phyloP scores from a whole-genome alignment of 2,888 invertebrate genomes.

The Brachyopa scutellaris region DNA sequence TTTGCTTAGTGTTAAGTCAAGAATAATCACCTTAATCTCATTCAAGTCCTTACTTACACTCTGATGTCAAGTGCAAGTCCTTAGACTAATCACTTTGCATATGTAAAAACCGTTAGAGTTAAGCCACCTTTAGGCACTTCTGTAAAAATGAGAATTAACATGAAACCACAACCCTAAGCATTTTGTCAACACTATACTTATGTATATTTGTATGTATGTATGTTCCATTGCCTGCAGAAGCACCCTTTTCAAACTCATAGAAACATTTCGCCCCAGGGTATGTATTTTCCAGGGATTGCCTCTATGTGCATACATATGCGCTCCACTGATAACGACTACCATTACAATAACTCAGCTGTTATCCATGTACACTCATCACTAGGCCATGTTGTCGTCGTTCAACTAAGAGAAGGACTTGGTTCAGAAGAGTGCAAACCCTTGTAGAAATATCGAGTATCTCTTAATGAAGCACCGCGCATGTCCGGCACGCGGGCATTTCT shows the following conservation, averaged over 20 bases:
- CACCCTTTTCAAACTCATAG: neutral
- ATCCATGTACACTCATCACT: neutral
- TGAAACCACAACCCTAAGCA: neutral
- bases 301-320: neutral
- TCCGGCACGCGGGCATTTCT: neutral
- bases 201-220: too few relatives aligned
- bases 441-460: neutral
- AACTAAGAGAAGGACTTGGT: too few relatives aligned
- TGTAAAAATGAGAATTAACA: neutral
- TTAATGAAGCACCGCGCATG: neutral
- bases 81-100: neutral
- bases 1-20: too few relatives aligned
- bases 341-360: neutral
- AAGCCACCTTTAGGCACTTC: neutral
- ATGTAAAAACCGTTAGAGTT: too few relatives aligned
- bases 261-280: neutral
- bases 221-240: neutral
- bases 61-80: conserved; percentile 7
- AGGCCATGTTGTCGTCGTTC: too few relatives aligned
- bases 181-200: neutral
- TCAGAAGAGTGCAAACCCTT: neutral
- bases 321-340: neutral
- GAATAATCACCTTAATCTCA: neutral
- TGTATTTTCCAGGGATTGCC: neutral
- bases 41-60: neutral